Conservation (phyloP, 2,113 vertebrate species). For the Rhinoptilus africanus region DNA sequence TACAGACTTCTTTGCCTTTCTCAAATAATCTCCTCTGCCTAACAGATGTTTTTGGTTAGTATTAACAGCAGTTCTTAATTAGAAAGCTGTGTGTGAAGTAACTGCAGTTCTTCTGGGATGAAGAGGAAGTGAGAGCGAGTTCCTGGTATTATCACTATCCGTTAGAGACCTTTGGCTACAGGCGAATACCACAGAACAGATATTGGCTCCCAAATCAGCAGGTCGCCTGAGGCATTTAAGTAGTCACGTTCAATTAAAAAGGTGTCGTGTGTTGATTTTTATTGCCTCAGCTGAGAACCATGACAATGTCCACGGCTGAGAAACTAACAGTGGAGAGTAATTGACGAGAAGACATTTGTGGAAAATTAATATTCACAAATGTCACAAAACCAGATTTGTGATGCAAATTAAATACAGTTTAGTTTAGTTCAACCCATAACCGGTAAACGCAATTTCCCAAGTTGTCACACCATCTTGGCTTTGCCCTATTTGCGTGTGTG, state of each 20-base stretch:
- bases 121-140: neutral
- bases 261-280: fast-evolving
- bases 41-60: neutral
- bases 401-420: neutral
- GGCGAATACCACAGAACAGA: neutral
- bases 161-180: neutral
- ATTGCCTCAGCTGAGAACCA: neutral
- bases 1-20: neutral
- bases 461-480: neutral
- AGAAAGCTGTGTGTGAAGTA: neutral
- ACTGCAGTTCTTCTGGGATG: neutral
- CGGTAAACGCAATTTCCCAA: neutral
- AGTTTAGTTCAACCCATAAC: neutral
- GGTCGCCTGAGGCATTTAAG: neutral
- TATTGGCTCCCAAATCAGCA: neutral
- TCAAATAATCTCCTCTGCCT: neutral
- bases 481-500: neutral
- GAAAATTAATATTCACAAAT: neutral
- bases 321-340: neutral
- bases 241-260: neutral
- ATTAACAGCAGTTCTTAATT: neutral
- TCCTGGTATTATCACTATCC: neutral
- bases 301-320: neutral
- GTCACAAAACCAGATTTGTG: neutral
- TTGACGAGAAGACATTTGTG: neutral